phyloP scores from a whole-genome alignment of 2,888 invertebrate species.

The Rhagium mordax region DNA sequence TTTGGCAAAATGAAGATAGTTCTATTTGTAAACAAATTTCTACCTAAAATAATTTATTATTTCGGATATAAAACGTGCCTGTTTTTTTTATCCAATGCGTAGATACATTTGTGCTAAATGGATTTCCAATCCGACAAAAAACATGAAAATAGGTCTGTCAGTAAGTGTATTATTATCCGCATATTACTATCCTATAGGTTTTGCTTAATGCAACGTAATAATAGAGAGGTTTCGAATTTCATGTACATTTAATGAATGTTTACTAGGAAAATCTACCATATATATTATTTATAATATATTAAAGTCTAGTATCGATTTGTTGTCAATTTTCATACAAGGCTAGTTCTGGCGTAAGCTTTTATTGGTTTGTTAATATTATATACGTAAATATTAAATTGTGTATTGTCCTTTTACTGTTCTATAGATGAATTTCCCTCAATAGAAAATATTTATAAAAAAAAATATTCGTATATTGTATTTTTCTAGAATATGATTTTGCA shows the following conservation, averaged over 20 bases:
- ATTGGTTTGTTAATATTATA: background rate
- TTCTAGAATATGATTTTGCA: too few relatives aligned
- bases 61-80: too few relatives aligned
- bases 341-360: constrained; percentile 3
- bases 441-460: background rate
- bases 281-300: constrained; percentile 20
- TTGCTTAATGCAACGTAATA: constrained; percentile 2
- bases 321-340: constrained; percentile 1
- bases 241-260: constrained; percentile 13
- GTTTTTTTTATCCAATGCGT: too few relatives aligned
- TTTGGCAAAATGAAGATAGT: too few relatives aligned
- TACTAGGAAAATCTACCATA: constrained; percentile 6
- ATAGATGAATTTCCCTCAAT: background rate
- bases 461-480: too few relatives aligned
- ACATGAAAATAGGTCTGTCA: background rate
- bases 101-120: too few relatives aligned
- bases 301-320: constrained; percentile 7
- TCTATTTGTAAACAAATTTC: too few relatives aligned
- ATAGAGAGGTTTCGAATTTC: constrained; percentile 13
- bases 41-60: too few relatives aligned
- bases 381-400: background rate
- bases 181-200: constrained; percentile 9
- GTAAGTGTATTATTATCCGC: background rate
- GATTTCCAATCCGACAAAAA: background rate
- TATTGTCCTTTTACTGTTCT: background rate